A percentile compares a stretch with the other conserved stretches of the same genome.
Conservation (phyloP, 1,140 invertebrate genomes). For the Armadillidium nasatum region DNA sequence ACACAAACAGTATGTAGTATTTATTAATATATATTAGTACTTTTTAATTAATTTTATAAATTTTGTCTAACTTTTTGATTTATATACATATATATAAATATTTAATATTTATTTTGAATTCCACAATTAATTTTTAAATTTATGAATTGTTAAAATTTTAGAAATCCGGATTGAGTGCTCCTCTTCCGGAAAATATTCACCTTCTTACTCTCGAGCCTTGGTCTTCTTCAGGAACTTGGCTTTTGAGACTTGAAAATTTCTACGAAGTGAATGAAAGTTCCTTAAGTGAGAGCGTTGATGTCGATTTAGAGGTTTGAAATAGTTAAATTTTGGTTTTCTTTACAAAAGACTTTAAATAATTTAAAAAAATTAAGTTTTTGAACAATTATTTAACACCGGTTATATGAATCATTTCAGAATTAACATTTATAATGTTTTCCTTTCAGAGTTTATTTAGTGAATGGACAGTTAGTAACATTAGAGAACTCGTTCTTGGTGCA, state of each 20-base stretch:
- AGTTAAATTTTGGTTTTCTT: neutral
- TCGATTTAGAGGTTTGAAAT: conserved; percentile 11
- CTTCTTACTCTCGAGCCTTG: conserved; percentile 28
- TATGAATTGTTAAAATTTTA: neutral
- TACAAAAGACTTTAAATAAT: no score
- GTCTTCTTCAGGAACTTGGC: neutral
- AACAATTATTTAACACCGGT: no score
- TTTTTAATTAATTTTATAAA: no score
- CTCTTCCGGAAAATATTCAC: conserved; percentile 11
- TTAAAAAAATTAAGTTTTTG: no score
- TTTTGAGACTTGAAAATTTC: conserved; percentile 23
- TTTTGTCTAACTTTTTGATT: no score
- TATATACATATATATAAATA: no score
- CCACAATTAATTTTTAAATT: no score
- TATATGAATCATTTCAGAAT: no score
- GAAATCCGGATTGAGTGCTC: conserved; percentile 4
- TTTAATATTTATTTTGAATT: no score
- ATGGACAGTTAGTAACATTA: conserved; percentile 7
- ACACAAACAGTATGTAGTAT: no score
- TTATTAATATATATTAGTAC: neutral
- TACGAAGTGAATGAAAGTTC: conserved; percentile 20
- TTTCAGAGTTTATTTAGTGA: conserved; percentile 19
- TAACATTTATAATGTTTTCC: neutral
- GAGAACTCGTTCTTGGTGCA: conserved; percentile 15
- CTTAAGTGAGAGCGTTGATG: neutral